Percentiles rank a stretch among this genome's conserved stretches.
Evolutionary conservation across 2,888 invertebrate genomes (phyloP).

Genomic region (Lycaena phlaeas): DNA sequence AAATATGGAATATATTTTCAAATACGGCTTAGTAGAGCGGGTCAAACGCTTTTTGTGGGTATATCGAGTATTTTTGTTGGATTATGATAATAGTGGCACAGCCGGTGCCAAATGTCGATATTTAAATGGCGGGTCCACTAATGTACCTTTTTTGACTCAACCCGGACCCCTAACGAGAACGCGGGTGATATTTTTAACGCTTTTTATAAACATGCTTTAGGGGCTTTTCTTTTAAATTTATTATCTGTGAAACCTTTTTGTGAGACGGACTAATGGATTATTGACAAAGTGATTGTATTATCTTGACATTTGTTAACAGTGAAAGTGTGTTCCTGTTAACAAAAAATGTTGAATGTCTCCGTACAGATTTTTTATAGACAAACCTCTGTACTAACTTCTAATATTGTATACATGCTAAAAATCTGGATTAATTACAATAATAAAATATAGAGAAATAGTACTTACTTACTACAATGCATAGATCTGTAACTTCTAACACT

Average conservation of each 20-base stretch:
- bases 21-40: slow-evolving; percentile 51
- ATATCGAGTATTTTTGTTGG: slow-evolving; percentile 54
- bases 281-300: slow-evolving; percentile 4
- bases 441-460: too few species aligned
- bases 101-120: slow-evolving; percentile 50
- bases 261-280: slow-evolving; percentile 4
- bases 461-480: too few species aligned
- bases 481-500: too few species aligned
- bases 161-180: neutral
- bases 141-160: slow-evolving; percentile 36
- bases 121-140: slow-evolving; percentile 51
- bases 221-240: neutral
- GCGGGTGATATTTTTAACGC: neutral
- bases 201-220: neutral
- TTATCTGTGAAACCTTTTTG: slow-evolving; percentile 2
- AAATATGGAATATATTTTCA: slow-evolving; percentile 17
- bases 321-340: too few species aligned
- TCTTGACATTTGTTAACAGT: neutral
- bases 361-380: too few species aligned
- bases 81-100: slow-evolving; percentile 66
- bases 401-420: too few species aligned
- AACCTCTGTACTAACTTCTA: too few species aligned
- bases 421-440: too few species aligned
- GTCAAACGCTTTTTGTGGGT: slow-evolving; percentile 41
- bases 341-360: too few species aligned